A percentile compares a stretch with the other conserved stretches of the same genome.
Evolutionary conservation across 2,113 vertebrate genomes (phyloP).

Genomic region (Lagopus leucura): DNA sequence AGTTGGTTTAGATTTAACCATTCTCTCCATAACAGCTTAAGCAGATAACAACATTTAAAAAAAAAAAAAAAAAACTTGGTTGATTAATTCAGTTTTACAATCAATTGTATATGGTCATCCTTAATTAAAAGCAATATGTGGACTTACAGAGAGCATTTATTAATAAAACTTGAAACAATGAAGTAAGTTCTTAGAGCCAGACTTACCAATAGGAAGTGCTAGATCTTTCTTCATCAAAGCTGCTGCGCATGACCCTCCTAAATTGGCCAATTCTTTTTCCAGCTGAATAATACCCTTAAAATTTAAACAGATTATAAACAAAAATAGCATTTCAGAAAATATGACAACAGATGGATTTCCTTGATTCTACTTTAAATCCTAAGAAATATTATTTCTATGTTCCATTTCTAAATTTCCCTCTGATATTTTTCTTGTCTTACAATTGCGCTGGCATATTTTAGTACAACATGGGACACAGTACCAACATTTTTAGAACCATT

Average conservation of each 20-base stretch:
- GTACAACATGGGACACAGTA: not conserved
- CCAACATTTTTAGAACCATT: not conserved
- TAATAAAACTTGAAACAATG: not conserved
- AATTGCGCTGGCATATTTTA: not conserved
- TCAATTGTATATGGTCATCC: not conserved
- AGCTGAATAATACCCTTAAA: slow-evolving; percentile 95
- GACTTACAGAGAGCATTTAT: not conserved
- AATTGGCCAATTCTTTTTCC: slow-evolving; percentile 95
- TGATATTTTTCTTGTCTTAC: not conserved
- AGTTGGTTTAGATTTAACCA: slow-evolving; percentile 8
- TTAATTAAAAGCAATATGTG: not conserved
- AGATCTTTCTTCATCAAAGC: slow-evolving; percentile 99
- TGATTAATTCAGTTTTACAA: not conserved
- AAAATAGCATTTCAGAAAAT: not conserved
- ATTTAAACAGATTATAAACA: not conserved
- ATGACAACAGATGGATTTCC: not conserved
- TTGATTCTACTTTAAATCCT: not conserved
- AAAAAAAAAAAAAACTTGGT: not conserved
- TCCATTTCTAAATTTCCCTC: not conserved
- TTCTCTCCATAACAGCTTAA: not conserved
- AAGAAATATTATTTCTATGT: not conserved
- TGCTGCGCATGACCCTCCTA: slow-evolving; percentile 95
- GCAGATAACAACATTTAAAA: not conserved
- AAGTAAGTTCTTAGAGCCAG: not conserved
- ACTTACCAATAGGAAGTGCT: slow-evolving; percentile 92